Evolutionary conservation across 2,888 invertebrate species (phyloP).

Genomic region (Macropis europaea): DNA sequence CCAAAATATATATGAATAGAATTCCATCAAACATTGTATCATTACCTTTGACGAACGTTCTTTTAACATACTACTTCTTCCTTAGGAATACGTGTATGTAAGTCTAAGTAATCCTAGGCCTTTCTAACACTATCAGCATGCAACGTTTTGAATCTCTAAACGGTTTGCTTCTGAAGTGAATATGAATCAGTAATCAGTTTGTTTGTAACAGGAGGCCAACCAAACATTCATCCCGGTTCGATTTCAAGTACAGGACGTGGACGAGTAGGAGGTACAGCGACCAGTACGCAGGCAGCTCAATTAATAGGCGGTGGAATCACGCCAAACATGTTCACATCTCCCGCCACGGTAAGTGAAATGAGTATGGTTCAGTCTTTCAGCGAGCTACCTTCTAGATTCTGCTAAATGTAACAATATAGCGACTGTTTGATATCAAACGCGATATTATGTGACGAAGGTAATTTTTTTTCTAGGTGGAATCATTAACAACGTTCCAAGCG

Average conservation of each 20-base stretch:
- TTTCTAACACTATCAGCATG: too few relatives aligned
- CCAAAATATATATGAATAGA: too few relatives aligned
- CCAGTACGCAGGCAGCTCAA: constrained; percentile 84
- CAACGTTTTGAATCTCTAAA: too few relatives aligned
- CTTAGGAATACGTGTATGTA: background rate
- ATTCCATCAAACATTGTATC: too few relatives aligned
- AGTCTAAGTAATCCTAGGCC: too few relatives aligned
- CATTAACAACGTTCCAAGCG: too few relatives aligned
- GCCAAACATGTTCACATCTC: constrained; percentile 84
- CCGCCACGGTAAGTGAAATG: constrained; percentile 76
- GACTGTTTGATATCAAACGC: background rate
- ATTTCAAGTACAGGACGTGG: constrained; percentile 84
- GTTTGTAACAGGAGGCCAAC: constrained; percentile 80
- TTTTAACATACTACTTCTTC: background rate
- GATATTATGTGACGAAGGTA: too few relatives aligned
- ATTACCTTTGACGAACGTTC: background rate
- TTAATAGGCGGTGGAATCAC: constrained; percentile 87
- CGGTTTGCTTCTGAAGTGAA: too few relatives aligned
- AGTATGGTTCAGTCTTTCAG: constrained; percentile 38
- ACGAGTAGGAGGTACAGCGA: constrained; percentile 82
- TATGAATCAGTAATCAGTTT: too few relatives aligned
- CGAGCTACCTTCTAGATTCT: constrained; percentile 54
- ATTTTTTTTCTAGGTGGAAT: too few relatives aligned
- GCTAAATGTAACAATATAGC: background rate
- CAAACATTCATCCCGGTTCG: constrained; percentile 84